Base-by-base conservation (phyloP, 2,113 vertebrate species). In the Nibea albiflora region DNA sequence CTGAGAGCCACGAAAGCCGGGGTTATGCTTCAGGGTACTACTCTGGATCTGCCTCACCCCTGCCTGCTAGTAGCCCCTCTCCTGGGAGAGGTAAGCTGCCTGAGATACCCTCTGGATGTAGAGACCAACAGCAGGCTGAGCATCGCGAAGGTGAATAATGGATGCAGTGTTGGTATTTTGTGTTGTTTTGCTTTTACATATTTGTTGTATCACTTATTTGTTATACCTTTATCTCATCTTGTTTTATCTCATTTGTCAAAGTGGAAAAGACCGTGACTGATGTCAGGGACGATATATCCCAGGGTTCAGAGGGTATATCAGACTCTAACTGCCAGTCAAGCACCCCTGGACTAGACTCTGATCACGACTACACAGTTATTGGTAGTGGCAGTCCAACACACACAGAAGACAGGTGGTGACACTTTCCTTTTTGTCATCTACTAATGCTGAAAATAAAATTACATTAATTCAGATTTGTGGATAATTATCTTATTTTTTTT, bases 331-430 rank as follows among this genome's bases (percentile, higher is more conserved):
- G 71, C 49, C 92, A 85, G 46, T 80, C 88, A 49, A 88, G 89
- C 42, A 86, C 88, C 17, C 74, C 93, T 35, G 90, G 89, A 1
- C 87, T 88, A 24, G 69, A 93, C 42, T 94, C 95, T 26, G 94
- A 92, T 28, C 91, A 94, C 28, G 95, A 95, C 61, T 94, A 93
- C 0, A 96, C 95, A 20, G 71, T 95, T 22, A 95, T 95, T 73
- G 94, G 94, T 76, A 93, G 95, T 91, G 95, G 88, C 91, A 96
- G 95, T 80, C 95, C 96, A 0, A 93, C 95, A 65, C 94, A 94
- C 85, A 92, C 90, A 88, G 94, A 94, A 65, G 95, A 95, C 71
- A 95, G 95, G 96, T 96, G 28, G 90, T 70, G 11, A 80, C 81
- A 31, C 20, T 20, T 44, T 72, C 0, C 6, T 47, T 77, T 44